A percentile compares a stretch with the other conserved stretches of the same genome.
Conservation (phyloP, 2,888 invertebrate species). For the Miltochrista miniata region DNA sequence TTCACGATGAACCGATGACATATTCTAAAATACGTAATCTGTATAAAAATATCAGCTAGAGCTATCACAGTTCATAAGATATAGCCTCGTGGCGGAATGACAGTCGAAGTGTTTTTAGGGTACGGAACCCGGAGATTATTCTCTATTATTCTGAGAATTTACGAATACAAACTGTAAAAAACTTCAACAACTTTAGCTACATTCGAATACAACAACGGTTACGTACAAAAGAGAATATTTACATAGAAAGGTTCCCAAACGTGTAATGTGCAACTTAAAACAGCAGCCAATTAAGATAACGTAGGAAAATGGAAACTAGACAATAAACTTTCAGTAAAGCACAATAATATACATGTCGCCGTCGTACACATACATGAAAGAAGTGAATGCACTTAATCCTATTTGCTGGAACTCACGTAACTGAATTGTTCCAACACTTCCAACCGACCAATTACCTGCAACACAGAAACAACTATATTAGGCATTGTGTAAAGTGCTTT, state of each 20-base stretch:
- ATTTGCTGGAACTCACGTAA: slow-evolving; percentile 27
- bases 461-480: not conserved
- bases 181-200: not conserved
- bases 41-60: too few relatives aligned
- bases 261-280: not conserved
- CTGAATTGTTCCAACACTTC: slow-evolving; percentile 14
- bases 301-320: slow-evolving; percentile 12
- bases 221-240: not conserved
- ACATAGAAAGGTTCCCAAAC: not conserved
- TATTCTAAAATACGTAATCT: too few relatives aligned
- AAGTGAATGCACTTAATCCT: slow-evolving; percentile 12
- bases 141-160: too few relatives aligned
- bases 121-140: too few relatives aligned
- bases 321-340: not conserved
- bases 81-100: too few relatives aligned
- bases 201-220: too few relatives aligned
- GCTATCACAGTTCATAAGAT: too few relatives aligned
- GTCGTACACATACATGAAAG: slow-evolving; percentile 1
- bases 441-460: slow-evolving; percentile 1
- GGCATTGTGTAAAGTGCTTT: too few relatives aligned
- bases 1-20: too few relatives aligned
- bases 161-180: too few relatives aligned
- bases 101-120: too few relatives aligned
- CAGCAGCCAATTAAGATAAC: slow-evolving; percentile 6
- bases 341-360: slow-evolving; percentile 10